Evolutionary conservation across 35 echinoderm and acorn worm genomes (phyloP).

Genomic region (Stichopus chloronotus): DNA sequence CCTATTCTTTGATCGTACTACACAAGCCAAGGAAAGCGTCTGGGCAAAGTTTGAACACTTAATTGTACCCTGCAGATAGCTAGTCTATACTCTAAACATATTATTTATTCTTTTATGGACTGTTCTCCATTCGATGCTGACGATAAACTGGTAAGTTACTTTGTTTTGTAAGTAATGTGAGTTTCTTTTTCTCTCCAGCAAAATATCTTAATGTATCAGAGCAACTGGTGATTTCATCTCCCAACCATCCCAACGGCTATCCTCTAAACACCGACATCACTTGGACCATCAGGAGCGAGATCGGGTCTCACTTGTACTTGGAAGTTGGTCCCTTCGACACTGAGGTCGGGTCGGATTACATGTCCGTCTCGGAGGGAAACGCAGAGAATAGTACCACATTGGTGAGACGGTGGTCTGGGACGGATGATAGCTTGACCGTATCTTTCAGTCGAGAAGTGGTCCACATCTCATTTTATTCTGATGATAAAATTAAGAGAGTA

Average conservation of each 20-base stretch:
- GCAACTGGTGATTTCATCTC: not conserved
- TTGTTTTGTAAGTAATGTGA: too few species aligned
- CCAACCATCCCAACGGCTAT: slow-evolving; percentile 13
- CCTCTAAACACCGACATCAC: not conserved
- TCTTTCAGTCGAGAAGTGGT: not conserved
- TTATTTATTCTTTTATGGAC: too few species aligned
- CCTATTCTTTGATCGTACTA: too few species aligned
- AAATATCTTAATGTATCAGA: not conserved
- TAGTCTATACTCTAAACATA: too few species aligned
- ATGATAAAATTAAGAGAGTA: not conserved
- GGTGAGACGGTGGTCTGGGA: slow-evolving; percentile 18
- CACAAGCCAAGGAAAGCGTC: too few species aligned
- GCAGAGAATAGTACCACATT: not conserved
- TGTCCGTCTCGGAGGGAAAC: not conserved
- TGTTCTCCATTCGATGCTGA: too few species aligned
- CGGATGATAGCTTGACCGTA: slow-evolving; percentile 9
- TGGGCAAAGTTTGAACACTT: too few species aligned
- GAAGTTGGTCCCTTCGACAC: slow-evolving; percentile 12
- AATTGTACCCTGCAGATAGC: too few species aligned
- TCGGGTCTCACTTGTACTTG: not conserved
- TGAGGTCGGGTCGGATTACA: not conserved
- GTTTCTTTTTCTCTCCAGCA: not conserved
- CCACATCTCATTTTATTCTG: not conserved
- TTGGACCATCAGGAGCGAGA: not conserved
- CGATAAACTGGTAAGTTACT: too few species aligned